Evolutionary conservation across 2,888 invertebrate species (phyloP).

Genomic region (Noctua pronuba): DNA sequence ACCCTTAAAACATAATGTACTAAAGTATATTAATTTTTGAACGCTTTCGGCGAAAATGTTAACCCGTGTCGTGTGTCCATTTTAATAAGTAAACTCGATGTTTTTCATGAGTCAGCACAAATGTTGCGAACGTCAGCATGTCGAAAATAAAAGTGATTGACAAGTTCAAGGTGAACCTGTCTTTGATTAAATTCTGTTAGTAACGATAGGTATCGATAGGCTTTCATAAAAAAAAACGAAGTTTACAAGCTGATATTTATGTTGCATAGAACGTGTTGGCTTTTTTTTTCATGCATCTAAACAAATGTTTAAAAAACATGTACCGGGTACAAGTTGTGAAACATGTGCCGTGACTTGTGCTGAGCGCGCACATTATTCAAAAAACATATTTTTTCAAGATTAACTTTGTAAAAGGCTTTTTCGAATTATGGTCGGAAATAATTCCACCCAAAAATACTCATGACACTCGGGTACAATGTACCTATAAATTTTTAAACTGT

Average conservation of each 20-base stretch:
- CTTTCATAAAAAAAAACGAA: neutral
- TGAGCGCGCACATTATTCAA: no score
- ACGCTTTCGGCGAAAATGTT: slow-evolving; percentile 14
- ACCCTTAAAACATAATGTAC: neutral
- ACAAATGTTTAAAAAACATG: neutral
- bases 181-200: slow-evolving; percentile 11
- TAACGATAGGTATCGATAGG: neutral
- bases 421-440: neutral
- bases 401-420: neutral
- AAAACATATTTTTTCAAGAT: neutral
- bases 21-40: neutral
- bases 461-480: neutral
- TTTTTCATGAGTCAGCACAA: slow-evolving; percentile 28
- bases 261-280: neutral
- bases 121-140: slow-evolving; percentile 28
- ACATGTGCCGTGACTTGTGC: no score
- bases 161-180: slow-evolving; percentile 39
- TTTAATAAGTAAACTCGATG: slow-evolving; percentile 35
- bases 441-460: neutral
- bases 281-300: neutral
- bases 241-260: neutral
- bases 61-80: slow-evolving; percentile 36
- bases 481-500: no score
- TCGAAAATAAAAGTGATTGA: slow-evolving; percentile 35
- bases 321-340: neutral